Conservation (phyloP, 1,140 invertebrate genomes). For the Atta cephalotes region DNA sequence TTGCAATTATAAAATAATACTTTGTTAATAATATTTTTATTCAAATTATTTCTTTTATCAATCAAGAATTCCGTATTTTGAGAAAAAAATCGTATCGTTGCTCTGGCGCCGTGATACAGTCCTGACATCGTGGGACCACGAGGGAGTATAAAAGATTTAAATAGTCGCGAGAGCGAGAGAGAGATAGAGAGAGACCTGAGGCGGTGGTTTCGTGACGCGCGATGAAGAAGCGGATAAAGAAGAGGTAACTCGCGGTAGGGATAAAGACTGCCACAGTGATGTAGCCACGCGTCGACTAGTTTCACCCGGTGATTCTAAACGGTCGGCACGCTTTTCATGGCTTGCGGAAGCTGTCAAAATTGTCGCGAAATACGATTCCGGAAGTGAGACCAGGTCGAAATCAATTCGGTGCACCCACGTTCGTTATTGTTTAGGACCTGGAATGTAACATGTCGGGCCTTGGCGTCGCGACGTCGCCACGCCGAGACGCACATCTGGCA, state of each 20-base stretch:
- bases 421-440: not conserved
- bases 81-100: not conserved
- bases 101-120: not conserved
- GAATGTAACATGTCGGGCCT: slow-evolving; percentile 14
- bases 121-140: slow-evolving; percentile 34
- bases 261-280: slow-evolving; percentile 74
- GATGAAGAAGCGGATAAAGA: slow-evolving; percentile 68
- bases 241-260: slow-evolving; percentile 71
- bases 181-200: slow-evolving; percentile 26
- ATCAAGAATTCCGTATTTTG: not conserved
- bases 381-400: slow-evolving; percentile 3
- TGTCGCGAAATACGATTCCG: not conserved
- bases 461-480: slow-evolving; percentile 18
- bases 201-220: slow-evolving; percentile 65
- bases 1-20: not conserved
- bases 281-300: slow-evolving; percentile 76
- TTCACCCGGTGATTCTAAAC: slow-evolving; percentile 76
- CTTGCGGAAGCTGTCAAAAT: slow-evolving; percentile 50
- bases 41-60: too few species aligned
- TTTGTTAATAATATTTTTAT: not conserved
- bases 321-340: slow-evolving; percentile 71
- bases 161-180: slow-evolving; percentile 75
- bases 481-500: slow-evolving; percentile 28
- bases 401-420: not conserved
- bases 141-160: slow-evolving; percentile 80